phyloP scores from a whole-genome alignment of 64 coral and sea anemone species.

The Orbicella faveolata region DNA sequence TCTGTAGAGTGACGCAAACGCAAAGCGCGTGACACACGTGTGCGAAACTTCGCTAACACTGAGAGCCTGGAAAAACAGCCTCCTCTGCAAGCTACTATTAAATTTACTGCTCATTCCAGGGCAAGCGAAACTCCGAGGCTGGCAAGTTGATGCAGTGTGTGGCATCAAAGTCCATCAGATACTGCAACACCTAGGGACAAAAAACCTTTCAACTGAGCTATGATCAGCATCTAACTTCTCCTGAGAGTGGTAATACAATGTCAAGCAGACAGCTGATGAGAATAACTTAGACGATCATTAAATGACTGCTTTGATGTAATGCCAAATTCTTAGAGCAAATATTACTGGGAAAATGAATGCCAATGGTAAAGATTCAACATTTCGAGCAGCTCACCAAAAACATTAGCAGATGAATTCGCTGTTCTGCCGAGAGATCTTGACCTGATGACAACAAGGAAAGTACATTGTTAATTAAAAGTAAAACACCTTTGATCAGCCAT shows the following conservation, averaged over 20 bases:
- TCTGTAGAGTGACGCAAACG: too few species aligned
- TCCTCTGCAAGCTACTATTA: background rate
- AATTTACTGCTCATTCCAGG: constrained; percentile 59
- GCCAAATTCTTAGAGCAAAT: background rate
- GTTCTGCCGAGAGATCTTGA: constrained; percentile 53
- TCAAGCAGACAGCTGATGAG: too few species aligned
- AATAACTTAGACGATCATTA: too few species aligned
- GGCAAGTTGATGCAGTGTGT: constrained; percentile 89
- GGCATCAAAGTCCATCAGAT: constrained; percentile 90
- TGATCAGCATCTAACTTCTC: background rate
- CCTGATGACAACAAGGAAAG: constrained; percentile 31
- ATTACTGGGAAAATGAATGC: too few species aligned
- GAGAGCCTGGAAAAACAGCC: too few species aligned
- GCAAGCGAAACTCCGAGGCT: constrained; percentile 79
- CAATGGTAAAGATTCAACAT: too few species aligned
- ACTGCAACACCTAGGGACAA: constrained; percentile 79
- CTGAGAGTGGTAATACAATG: background rate
- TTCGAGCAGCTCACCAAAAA: constrained; percentile 65
- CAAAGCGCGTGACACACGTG: too few species aligned
- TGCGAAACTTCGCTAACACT: too few species aligned
- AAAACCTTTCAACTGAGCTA: background rate
- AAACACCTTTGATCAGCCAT: background rate
- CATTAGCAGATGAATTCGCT: constrained; percentile 73
- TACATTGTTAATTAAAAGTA: background rate
- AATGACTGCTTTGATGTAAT: background rate